Evolutionary conservation across 2,113 vertebrate species (phyloP), one percentile per base, ranked within the genome.

Genomic region (Suricata suricatta): DNA sequence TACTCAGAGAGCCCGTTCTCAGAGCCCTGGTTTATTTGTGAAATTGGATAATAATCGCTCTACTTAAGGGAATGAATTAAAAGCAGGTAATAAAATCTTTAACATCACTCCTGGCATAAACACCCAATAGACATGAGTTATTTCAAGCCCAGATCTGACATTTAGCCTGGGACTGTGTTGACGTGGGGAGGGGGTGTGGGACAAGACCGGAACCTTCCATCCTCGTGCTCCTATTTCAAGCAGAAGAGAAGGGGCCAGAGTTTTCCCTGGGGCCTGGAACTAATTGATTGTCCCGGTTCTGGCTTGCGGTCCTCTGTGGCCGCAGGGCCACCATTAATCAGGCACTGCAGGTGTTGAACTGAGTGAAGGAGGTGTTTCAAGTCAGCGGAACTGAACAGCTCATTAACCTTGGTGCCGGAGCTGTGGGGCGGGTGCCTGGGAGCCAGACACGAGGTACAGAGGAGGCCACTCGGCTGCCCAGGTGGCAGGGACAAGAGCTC

Each of bases 301-400:
- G 84, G 72, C 83, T 90, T 90, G 87, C 90, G 82, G 93, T 86
- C 79, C 93, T 71, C 88, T 74, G 14, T 87, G 88, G 79, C 97
- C 27, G 0, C 14, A 4, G 96, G 91, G 90, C 87, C 68, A 3
- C 60, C 90, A 90, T 94, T 90, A 8, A 25, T 94, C 93, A 95
- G 79, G 77, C 57, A 14, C 35, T 68, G 96, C 47, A 54, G 80
- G 91, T 84, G 69, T 69, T 76, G 84, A 64, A 77, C 85, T 35
- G 14, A 64, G 35, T 0, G 27, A 50, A 27, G 77, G 87, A 83
- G 86, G 21, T 52, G 52, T 68, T 52, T n/a, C 47, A 16, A 90
- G 69, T 44, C 88, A 52, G 19, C 2, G 72, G 90, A 95, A 90
- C 81, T 57, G 69, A 90, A 94, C 23, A 47, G 96, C 64, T 94